Base-by-base conservation (phyloP, 2,113 vertebrate genomes). In the Istiophorus platypterus region DNA sequence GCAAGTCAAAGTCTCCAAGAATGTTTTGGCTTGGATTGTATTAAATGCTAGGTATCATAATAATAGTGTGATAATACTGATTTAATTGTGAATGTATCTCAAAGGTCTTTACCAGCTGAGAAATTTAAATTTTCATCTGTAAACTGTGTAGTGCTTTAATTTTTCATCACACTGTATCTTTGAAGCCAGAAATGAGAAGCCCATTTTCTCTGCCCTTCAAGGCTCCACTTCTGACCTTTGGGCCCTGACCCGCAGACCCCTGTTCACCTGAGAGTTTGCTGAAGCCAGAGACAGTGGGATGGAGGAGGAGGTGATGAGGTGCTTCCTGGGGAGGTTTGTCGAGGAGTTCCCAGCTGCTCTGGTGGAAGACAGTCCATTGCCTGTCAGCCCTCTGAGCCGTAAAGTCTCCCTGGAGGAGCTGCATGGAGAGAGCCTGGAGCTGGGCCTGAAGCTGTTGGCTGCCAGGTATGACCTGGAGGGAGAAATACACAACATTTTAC, bases 391-490 rank as follows among this genome's bases (percentile, higher is more conserved):
- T 1, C 91, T 90, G 0, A 97, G 95, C 80, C 51, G 62, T 0
- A 78, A 1, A 7, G 88, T 97, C 37, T 95, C 93, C 62, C 82
- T 74, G 68, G 95, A 95, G 5, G 97, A 99, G 90, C 85, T 95
- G 24, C 93, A 89, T 2, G 97, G 96, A 0, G 96, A 97, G 82
- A 94, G 96, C 85, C 84, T 91, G 2, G 97, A 97, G 14, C 75
- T 95, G 78, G 96, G 92, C 0, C 67, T 95, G 51, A 73, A 92
- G 68, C 93, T 99, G 71, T 92, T 97, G 81, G 70, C 76, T 47
- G 86, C 84, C 85, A 96, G 96, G 97, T 98, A 93, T 68, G 85
- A 45, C 41, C n/a, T 14, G 5, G 41, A 56, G 11, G 52, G 8
- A 51, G 3, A 20, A 2, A 12, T 1, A 14, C 8, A 31, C 18